phyloP scores from a whole-genome alignment of 2,113 vertebrate genomes.

The Eonycteris spelaea region DNA sequence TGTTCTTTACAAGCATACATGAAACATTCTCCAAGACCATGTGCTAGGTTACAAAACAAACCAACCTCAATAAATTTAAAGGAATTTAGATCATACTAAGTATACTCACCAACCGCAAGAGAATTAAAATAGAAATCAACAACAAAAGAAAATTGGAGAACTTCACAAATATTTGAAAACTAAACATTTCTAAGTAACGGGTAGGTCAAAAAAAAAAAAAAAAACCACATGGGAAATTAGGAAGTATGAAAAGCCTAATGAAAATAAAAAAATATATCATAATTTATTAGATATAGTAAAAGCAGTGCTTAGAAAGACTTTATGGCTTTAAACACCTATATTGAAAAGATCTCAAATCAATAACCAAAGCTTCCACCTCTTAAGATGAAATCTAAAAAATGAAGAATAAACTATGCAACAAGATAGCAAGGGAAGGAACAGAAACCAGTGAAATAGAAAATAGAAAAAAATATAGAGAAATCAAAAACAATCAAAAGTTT shows the following conservation, averaged over 20 bases:
- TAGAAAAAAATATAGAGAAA: neutral
- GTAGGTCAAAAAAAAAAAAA: neutral
- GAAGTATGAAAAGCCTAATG: neutral
- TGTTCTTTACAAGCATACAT: neutral
- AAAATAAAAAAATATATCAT: neutral
- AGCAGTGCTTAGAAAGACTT: neutral
- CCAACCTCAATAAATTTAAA: neutral
- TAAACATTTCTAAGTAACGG: neutral
- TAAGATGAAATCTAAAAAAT: neutral
- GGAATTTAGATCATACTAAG: neutral
- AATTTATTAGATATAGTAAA: neutral
- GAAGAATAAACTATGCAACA: neutral
- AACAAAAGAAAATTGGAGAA: neutral
- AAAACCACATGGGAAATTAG: neutral
- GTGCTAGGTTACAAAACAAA: neutral
- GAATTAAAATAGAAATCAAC: neutral
- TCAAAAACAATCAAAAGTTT: neutral
- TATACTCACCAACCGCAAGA: neutral
- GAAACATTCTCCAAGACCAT: neutral
- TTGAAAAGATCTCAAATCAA: neutral
- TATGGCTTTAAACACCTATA: neutral
- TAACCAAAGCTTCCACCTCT: neutral
- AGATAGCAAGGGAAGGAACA: neutral
- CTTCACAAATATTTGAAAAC: neutral
- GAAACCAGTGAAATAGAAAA: neutral